phyloP scores from a whole-genome alignment of 2,797 vertebrate genomes.

The Onychomys torridus region DNA sequence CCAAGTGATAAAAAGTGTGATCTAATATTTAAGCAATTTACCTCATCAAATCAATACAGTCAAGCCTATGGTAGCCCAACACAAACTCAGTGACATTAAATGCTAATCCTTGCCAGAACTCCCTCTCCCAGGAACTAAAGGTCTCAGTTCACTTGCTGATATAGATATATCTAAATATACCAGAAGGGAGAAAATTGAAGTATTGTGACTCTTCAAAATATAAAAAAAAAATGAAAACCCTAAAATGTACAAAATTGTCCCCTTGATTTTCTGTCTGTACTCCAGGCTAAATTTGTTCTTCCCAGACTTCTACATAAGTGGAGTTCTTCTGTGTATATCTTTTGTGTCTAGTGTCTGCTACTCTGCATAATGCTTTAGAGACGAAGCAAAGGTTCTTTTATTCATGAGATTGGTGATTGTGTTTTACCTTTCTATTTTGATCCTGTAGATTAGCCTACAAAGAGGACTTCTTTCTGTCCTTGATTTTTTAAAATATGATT shows the following conservation, averaged over 20 bases:
- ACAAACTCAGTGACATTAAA: neutral
- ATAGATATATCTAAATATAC: neutral
- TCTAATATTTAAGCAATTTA: slow-evolving; percentile 1
- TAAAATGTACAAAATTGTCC: neutral
- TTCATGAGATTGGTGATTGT: neutral
- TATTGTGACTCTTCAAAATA: neutral
- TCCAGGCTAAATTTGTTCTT: neutral
- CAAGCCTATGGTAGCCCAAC: neutral
- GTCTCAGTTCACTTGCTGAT: neutral
- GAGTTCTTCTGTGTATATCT: neutral
- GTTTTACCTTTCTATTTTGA: slow-evolving; percentile 22
- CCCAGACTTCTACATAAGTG: slow-evolving; percentile 18
- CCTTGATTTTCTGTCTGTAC: neutral
- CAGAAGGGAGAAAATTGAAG: neutral
- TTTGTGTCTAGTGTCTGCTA: slow-evolving; percentile 9
- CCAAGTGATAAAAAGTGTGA: neutral
- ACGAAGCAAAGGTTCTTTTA: neutral
- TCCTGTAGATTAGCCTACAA: neutral
- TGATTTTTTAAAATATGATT: neutral
- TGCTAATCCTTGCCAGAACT: neutral
- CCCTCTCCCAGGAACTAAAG: neutral
- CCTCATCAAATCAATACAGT: neutral
- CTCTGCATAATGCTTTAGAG: neutral
- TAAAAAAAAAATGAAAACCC: neutral
- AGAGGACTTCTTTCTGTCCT: neutral